phyloP scores from a whole-genome alignment of 2,113 vertebrate species.

The Syrrhaptes paradoxus region DNA sequence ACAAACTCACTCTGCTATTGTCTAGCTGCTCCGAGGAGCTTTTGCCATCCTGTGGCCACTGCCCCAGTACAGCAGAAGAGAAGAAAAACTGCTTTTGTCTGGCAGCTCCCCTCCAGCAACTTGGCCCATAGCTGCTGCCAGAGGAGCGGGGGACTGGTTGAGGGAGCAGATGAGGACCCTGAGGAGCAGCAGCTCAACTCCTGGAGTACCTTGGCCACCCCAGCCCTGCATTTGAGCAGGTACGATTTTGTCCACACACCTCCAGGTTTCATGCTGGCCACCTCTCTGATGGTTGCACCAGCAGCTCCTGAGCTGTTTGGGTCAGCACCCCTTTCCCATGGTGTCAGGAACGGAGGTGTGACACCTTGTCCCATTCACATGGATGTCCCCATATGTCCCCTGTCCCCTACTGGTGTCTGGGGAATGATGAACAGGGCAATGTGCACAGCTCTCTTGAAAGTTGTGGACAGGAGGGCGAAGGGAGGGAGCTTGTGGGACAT shows the following conservation, averaged over 20 bases:
- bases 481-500: background rate
- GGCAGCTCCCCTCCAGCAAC: background rate
- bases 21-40: background rate
- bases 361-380: background rate
- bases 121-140: fast-evolving
- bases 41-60: fast-evolving
- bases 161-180: background rate
- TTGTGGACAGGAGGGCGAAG: background rate
- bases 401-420: background rate
- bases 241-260: background rate
- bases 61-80: background rate
- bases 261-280: fast-evolving
- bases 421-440: fast-evolving
- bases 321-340: fast-evolving
- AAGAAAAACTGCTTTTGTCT: background rate
- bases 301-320: background rate
- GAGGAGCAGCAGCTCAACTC: background rate
- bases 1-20: background rate
- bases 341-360: background rate
- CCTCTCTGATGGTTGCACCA: background rate
- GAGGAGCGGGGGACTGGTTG: background rate
- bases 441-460: background rate
- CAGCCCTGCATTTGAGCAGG: background rate
- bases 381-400: fast-evolving
- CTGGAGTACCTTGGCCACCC: fast-evolving